Evolutionary conservation across 2,888 invertebrate species (phyloP), one percentile per base, ranked within the genome.

Genomic region (Leptura quadrifasciata): DNA sequence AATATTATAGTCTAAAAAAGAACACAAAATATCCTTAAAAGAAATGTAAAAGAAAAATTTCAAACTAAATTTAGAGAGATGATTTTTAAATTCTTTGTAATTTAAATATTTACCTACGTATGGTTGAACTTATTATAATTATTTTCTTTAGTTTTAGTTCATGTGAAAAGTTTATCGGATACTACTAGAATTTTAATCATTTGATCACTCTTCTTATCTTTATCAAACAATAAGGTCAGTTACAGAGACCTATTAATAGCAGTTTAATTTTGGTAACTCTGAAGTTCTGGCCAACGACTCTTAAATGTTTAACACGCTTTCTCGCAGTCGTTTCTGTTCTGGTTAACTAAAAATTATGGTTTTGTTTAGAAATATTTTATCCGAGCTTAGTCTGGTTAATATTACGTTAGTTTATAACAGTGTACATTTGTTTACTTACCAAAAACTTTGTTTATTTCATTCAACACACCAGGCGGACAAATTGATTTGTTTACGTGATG

Each of bases 401-500:
- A 84, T 85, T 79, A 82, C 77, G 75, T 79, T 76, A 79, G 79
- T 82, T 79, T 81, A 80, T 78, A 80, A 80, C 79, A 72, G 77
- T 77, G 67, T 68, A 72, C 76, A 79, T 84, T 84, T 85, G 83
- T 85, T 85, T 85, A 85, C 85, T 84, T 78, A 84, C 84, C 79
- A 69, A 72, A 70, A 74, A 64, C 72, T 79, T 82, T 82, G 81
- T 83, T 84, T 82, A 82, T 82, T 82, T 80, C 70, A 52, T 78
- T 75, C 72, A 72, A 76, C 75, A 75, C 77, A 82, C 81, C 78
- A 83, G 80, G 81, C 79, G 79, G 81, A 80, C 78, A 80, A 82
- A 84, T 85, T 79, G 80, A 80, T 83, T 83, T 85, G 84, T 85
- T 85, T 85, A 84, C 83, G 84, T 79, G 80, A 87, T 87, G 87